Percentiles rank a stretch among this genome's conserved stretches.
phyloP scores from a whole-genome alignment of 1,140 invertebrate species.

The Neotoxoptera formosana region DNA sequence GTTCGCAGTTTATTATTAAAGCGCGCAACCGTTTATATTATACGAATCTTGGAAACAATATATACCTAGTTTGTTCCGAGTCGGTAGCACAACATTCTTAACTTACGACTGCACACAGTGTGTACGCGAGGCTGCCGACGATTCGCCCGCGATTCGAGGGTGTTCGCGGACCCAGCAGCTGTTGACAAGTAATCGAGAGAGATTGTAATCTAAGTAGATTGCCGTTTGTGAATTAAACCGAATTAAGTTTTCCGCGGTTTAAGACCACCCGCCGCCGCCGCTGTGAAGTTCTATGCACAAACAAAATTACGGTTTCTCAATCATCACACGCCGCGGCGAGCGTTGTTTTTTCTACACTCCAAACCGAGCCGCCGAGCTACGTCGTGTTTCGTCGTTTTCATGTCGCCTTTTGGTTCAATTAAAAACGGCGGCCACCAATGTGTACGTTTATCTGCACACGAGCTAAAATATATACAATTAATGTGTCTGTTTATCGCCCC shows the following conservation, averaged over 20 bases:
- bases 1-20: background rate
- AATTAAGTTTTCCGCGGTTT: slow-evolving; percentile 31
- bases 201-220: slow-evolving; percentile 2
- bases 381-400: background rate
- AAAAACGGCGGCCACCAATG: background rate
- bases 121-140: background rate
- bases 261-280: background rate
- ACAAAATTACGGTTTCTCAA: background rate
- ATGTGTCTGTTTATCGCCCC: background rate
- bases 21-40: background rate
- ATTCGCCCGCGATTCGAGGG: background rate
- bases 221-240: slow-evolving; percentile 33
- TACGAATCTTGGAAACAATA: background rate
- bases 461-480: background rate
- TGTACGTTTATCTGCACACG: background rate
- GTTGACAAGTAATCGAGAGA: background rate
- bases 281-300: background rate
- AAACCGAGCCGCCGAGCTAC: background rate
- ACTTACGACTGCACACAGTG: background rate
- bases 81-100: background rate
- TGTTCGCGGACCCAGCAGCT: background rate
- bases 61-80: background rate
- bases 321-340: background rate
- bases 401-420: background rate
- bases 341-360: background rate